Conservation (phyloP, 2,888 invertebrate genomes). For the Nephrotoma guestfalica region DNA sequence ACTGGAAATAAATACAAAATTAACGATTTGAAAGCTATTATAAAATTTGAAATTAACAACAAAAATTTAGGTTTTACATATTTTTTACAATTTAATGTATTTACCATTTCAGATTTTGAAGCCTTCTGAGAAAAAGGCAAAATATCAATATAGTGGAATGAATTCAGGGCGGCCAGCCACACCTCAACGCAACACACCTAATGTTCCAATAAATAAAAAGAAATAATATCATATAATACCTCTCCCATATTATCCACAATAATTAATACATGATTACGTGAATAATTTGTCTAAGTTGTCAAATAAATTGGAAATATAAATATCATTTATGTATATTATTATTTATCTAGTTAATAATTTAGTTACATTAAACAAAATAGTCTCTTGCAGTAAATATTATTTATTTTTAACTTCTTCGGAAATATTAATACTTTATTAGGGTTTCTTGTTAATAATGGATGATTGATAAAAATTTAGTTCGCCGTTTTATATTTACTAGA, state of each 20-base stretch:
- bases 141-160: conserved; percentile 89
- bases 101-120: conserved; percentile 70
- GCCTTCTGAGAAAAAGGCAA: conserved; percentile 99
- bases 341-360: background rate
- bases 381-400: background rate
- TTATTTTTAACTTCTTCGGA: background rate
- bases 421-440: background rate
- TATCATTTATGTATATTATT: background rate
- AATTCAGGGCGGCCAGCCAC: conserved; percentile 76
- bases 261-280: background rate
- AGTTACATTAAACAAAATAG: background rate
- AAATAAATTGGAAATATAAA: background rate
- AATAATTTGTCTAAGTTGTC: background rate
- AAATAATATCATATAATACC: conserved; percentile 33
- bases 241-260: background rate
- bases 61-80: background rate
- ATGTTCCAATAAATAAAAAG: conserved; percentile 31
- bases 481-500: background rate
- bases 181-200: conserved; percentile 60
- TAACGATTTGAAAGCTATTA: too few relatives aligned
- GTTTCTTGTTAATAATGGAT: background rate
- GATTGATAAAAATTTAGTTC: background rate
- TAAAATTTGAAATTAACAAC: too few relatives aligned
- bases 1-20: too few relatives aligned
- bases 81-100: background rate